Base-by-base conservation (phyloP, 2,113 vertebrate species). In the Aldabrachelys gigantea region DNA sequence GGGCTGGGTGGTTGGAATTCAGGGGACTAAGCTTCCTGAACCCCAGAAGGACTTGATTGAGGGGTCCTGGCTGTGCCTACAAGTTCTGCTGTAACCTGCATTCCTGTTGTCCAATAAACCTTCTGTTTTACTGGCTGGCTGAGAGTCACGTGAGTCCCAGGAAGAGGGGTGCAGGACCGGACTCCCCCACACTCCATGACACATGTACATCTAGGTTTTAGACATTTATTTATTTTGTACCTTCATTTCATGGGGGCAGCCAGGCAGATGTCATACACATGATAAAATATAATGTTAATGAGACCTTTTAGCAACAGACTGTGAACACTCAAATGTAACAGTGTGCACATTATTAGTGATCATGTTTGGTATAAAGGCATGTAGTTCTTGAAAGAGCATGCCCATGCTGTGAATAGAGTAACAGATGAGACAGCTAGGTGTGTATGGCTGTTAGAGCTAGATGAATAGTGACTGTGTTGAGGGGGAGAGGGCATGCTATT, bases 271-370 rank as follows among this genome's bases (percentile, higher is more conserved):
- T 19, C 0, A 0, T 53, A 17, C 35, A 2, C 2, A 80, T 1
- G 53, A n/a, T 35, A 35, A 31, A 8, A 69, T 4, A 0, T 52
- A 31, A 19, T 9, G 24, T 11, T 79, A 44, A 5, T 3, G 7
- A 2, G 1, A 4, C 10, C 79, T 90, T 29, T n/a, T 25, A 53
- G 11, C 29, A 85, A 47, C 2, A 78, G n/a, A 78, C n/a, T 81
- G 80, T 9, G 81, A 57, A 89, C 17, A 27, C 62, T 44, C 10
- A 8, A 65, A 88, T 82, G 79, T 89, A 94, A 88, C 8, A 52
- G 6, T 82, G n/a, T 24, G 87, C 80, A 50, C 44, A 92, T 21
- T 17, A 69, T 69, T n/a, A 69, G 17, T n/a, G n/a, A 8, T n/a
- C 50, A 41, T 56, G 38, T 4, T 4, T 2, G 24, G 12, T 2